Base-by-base conservation (phyloP, 2,113 vertebrate species). In the Cepphus grylle region DNA sequence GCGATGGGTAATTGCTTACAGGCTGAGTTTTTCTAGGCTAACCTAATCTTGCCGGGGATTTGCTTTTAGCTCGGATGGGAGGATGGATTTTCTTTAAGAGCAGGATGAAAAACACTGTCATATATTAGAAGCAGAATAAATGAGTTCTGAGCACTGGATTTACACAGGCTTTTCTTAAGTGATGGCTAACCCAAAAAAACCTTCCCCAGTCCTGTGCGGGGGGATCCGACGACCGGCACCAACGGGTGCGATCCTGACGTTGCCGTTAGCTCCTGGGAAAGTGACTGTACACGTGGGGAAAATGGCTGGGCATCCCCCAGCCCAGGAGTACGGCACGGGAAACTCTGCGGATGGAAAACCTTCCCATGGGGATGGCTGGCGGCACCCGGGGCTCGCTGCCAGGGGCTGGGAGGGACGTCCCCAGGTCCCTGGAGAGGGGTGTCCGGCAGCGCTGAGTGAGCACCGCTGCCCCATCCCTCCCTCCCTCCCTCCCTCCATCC, bases 11-110 rank as follows among this genome's bases (percentile, higher is more conserved):
- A 91, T 91, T 96, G 93, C 94, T 81, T 83, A 61, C 23, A 56
- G 70, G 78, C 84, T 59, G 86, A 78, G 86, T 87, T 96, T 94
- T 93, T 94, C 90, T 87, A 93, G 95, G 95, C 87, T 93, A 96
- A 87, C 66, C 84, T 96, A 74, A 95, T 93, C 95, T 89, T 95
- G 81, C 74, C 5, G 0, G 81, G 90, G 96, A 95, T 96, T 96
- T 95, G 94, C 69, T 86, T 78, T 89, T 53, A 91, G 78, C 73
- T 43, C 32, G 29, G 32, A 8, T 22, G 78, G 38, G 80, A 87
- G 84, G 81, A 79, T 38, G 81, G 93, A 94, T 95, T 86, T 94
- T 77, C 71, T 72, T 70, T 67, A 82, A 88, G 55, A 88, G 70
- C 50, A 12, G 88, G 65, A 77, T 72, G 87, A 70, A 90, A 94